Percentiles rank a stretch among this genome's conserved stretches.
These are phyloP conservation scores for Micropoecilia bifurca DNA, from an alignment of 2,797 vertebrate genomes.

Conservation along the genomic window DNA sequence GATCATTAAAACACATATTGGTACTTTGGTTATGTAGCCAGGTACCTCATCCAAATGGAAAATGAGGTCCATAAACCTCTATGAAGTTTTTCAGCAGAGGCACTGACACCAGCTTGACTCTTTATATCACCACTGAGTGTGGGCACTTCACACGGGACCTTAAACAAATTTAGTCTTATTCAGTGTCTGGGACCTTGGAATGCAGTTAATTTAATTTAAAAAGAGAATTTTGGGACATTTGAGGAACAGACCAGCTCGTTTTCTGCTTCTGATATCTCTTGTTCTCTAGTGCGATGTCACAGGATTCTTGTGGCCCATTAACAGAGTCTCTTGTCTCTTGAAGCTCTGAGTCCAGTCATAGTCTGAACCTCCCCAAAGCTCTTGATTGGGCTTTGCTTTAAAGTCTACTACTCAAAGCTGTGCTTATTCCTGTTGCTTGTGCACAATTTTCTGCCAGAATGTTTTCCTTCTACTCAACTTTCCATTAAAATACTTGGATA, in stretches of 20 bases:
- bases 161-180: not conserved
- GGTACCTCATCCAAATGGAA: not conserved
- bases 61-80: not conserved
- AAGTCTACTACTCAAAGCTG: not conserved
- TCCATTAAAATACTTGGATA: not conserved
- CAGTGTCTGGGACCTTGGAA: not conserved
- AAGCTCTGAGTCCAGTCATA: not conserved
- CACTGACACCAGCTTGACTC: not conserved
- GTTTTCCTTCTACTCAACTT: not conserved
- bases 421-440: not conserved
- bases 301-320: not conserved
- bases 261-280: not conserved
- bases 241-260: not conserved
- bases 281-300: not conserved
- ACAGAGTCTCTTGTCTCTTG: not conserved
- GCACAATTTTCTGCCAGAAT: not conserved
- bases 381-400: not conserved
- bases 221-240: not conserved
- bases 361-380: not conserved
- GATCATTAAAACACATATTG: not conserved
- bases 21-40: not conserved
- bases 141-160: not conserved
- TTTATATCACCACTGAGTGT: not conserved
- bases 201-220: not conserved
- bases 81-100: not conserved